Evolutionary conservation across 2,888 invertebrate species (phyloP).

Genomic region (Glaucopsyche alexis): DNA sequence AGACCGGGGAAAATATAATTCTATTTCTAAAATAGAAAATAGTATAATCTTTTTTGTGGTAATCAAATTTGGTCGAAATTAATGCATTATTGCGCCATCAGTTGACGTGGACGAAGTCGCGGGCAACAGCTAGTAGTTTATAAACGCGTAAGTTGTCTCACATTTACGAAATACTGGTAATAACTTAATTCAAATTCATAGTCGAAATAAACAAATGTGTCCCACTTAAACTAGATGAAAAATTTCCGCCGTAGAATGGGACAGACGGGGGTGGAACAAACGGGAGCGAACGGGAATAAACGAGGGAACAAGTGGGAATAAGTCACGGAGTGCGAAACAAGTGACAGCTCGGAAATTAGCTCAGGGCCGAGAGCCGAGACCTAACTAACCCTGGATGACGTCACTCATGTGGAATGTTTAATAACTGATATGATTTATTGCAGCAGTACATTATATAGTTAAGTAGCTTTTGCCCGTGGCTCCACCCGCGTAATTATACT

Average conservation of each 20-base stretch:
- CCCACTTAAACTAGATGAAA: background rate
- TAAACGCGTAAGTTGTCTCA: background rate
- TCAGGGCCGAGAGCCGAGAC: background rate
- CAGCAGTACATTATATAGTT: background rate
- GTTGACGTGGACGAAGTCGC: no score
- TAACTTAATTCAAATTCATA: conserved; percentile 25
- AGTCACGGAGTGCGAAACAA: conserved; percentile 4
- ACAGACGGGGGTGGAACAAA: background rate
- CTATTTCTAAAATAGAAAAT: no score
- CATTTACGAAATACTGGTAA: background rate
- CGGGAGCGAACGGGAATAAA: background rate
- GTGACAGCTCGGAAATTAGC: conserved; percentile 11
- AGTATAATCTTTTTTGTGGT: no score
- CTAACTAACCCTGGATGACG: background rate
- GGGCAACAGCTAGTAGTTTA: background rate
- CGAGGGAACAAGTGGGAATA: conserved; percentile 17
- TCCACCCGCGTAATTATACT: no score
- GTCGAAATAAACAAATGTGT: conserved; percentile 22
- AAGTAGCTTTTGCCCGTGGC: no score
- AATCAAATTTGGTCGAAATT: no score
- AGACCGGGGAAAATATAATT: no score
- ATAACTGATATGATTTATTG: conserved; percentile 4
- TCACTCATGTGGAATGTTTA: background rate
- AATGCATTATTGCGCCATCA: no score
- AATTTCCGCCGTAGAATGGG: conserved; percentile 8